These are phyloP conservation scores for Numenius phaeopus DNA, from an alignment of 2,797 vertebrate species.

Conservation along the genomic window DNA sequence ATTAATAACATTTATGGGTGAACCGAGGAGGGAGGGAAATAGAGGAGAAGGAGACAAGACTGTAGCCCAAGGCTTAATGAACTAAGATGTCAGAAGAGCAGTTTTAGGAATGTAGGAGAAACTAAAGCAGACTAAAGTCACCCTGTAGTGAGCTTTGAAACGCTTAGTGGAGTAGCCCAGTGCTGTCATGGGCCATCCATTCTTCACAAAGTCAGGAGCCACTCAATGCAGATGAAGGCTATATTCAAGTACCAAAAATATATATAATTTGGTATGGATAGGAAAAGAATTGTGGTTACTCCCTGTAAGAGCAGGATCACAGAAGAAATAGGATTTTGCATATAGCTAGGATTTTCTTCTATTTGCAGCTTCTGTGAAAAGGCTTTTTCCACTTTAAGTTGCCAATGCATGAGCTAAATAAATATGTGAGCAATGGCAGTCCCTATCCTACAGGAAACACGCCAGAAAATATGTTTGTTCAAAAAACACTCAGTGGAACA, in stretches of 20 bases:
- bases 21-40: neutral
- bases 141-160: neutral
- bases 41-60: neutral
- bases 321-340: neutral
- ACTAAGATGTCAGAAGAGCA: fast-evolving
- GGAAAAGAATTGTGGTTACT: neutral
- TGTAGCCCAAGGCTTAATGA: neutral
- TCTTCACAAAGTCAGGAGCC: constrained; percentile 1
- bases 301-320: neutral
- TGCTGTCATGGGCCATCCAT: neutral
- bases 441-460: neutral
- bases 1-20: neutral
- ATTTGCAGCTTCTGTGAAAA: neutral
- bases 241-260: neutral
- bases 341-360: neutral
- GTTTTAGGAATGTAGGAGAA: neutral
- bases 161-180: neutral
- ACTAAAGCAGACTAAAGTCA: neutral
- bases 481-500: neutral
- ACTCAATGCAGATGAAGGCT: neutral
- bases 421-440: neutral
- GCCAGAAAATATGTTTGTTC: neutral
- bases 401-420: neutral
- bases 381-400: constrained; percentile 19
- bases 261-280: neutral